Base-by-base conservation (phyloP, 2,888 invertebrate species). In the Cactoblastis cactorum region DNA sequence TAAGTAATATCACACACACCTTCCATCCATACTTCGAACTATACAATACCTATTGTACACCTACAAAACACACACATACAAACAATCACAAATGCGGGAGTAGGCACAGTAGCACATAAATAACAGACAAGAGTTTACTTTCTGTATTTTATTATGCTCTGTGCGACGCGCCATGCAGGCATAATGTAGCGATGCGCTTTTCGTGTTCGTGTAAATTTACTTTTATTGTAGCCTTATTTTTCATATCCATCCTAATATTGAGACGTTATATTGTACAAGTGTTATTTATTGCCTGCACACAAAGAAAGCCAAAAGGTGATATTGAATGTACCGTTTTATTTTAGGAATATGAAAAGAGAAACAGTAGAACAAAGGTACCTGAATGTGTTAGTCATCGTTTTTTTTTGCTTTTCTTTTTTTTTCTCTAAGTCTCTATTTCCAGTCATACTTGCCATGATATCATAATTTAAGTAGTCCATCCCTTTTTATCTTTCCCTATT, bases 181-280 rank as follows among this genome's bases (percentile, higher is more conserved):
- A 6, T 17, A 17, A 9, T 15, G 22, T 6, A 12, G n/a, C 22
- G 22, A 41, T 22, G 39, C 12, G 39, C 39, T 41, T 41, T 37
- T 41, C 22, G 39, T 41, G 39, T 22, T 19, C 39, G 12, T 41
- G 39, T 41, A 41, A 41, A 41, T 41, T 41, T 22, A 22, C 22
- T 22, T 41, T 41, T 41, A 41, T 41, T 19, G 39, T 41, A 22
- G 39, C 39, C 39, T 22, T 41, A 41, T 41, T 41, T 38, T 41
- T 41, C 39, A 22, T 22, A 41, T 41, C 18, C 39, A 14, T 41
- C 39, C 39, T 41, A 41, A 22, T 41, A 41, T 41, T 41, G 39
- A 22, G 12, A n/a, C n/a, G n/a, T n/a, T n/a, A n/a, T n/a, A 22
- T 5, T 22, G 39, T 41, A 41, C 22, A 41, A 22, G 22, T 3